A percentile compares a stretch with the other conserved stretches of the same genome.
Conservation (phyloP, 2,888 invertebrate species). For the Slavum lentiscoides region DNA sequence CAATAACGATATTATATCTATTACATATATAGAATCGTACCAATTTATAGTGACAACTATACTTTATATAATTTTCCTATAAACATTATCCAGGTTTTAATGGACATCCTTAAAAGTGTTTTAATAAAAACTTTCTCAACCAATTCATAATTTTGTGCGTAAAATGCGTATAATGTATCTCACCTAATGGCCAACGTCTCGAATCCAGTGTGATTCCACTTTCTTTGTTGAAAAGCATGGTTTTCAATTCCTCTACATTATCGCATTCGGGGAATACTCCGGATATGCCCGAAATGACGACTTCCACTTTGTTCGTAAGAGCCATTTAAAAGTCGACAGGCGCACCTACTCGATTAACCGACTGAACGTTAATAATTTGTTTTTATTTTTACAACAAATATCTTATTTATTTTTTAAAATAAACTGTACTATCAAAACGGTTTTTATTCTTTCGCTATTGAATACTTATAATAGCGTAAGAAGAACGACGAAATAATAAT, state of each 20-base stretch:
- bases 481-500: constrained; percentile 2
- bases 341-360: too few relatives aligned
- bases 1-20: too few relatives aligned
- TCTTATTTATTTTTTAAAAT: background rate
- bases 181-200: constrained; percentile 53
- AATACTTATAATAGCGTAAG: background rate
- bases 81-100: too few relatives aligned
- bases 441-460: background rate
- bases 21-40: too few relatives aligned
- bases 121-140: too few relatives aligned
- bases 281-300: constrained; percentile 63
- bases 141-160: too few relatives aligned
- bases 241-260: constrained; percentile 66
- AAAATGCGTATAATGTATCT: background rate
- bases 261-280: constrained; percentile 67
- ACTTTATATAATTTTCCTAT: too few relatives aligned
- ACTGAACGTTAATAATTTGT: too few relatives aligned
- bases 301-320: constrained; percentile 39
- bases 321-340: background rate
- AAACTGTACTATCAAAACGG: background rate
- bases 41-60: too few relatives aligned
- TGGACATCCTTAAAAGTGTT: too few relatives aligned
- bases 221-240: constrained; percentile 61
- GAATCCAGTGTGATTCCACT: constrained; percentile 52
- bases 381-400: background rate